Percentiles rank a stretch among this genome's conserved stretches.
Evolutionary conservation across 2,797 vertebrate genomes (phyloP).

Genomic region (Distichodus sexfasciatus): DNA sequence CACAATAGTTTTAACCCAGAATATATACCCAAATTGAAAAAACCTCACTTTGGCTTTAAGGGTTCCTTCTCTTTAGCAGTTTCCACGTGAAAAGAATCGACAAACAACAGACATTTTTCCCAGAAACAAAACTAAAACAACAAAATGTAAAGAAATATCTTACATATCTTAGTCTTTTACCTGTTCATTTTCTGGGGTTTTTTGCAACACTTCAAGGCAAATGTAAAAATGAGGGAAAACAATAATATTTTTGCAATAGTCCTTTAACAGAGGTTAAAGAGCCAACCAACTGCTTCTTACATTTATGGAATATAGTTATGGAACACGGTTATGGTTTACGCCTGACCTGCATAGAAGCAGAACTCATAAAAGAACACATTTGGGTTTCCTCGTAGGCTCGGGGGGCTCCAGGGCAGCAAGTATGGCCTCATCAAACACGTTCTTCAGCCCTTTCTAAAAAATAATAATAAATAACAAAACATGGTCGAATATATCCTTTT

Average conservation of each 20-base stretch:
- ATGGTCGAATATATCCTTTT: background rate
- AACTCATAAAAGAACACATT: conserved; percentile 94
- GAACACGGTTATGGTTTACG: background rate
- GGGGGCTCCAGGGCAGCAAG: conserved; percentile 95
- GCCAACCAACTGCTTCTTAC: conserved; percentile 3
- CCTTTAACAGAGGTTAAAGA: background rate
- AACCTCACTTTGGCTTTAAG: background rate
- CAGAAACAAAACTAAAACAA: no score
- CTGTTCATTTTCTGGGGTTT: background rate
- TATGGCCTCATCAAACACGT: conserved; percentile 99
- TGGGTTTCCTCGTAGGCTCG: conserved; percentile 95
- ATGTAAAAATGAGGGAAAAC: background rate
- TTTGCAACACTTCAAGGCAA: conserved; percentile 1
- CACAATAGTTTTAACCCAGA: background rate
- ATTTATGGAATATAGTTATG: background rate
- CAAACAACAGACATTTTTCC: background rate
- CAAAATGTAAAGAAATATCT: background rate
- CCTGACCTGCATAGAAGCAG: background rate
- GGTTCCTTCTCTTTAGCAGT: background rate
- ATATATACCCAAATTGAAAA: conserved; percentile 23
- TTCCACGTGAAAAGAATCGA: background rate
- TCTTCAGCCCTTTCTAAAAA: conserved; percentile 99
- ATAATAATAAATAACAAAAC: conserved; percentile 66
- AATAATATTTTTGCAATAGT: background rate
- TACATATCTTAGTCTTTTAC: background rate